Evolutionary conservation across 2,797 vertebrate species (phyloP).

Genomic region (Serranus cabrilla): DNA sequence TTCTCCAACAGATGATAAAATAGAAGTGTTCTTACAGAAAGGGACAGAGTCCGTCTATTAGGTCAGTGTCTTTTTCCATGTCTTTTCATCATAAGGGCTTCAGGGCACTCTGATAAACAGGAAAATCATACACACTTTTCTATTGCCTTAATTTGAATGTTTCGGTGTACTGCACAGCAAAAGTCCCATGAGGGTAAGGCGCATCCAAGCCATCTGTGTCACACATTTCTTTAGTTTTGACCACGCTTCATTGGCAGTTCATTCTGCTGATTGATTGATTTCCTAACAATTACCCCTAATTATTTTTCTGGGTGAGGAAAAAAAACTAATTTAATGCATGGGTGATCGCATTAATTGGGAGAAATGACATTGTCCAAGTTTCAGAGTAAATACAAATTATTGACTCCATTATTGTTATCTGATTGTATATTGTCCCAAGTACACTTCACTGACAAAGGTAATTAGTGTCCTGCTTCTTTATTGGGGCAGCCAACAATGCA

Average conservation of each 20-base stretch:
- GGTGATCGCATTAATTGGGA: slow-evolving; percentile 86
- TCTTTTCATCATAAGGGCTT: neutral
- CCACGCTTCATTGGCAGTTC: slow-evolving; percentile 80
- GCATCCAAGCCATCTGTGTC: slow-evolving; percentile 73
- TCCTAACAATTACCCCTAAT: slow-evolving; percentile 85
- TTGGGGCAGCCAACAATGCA: slow-evolving; percentile 76
- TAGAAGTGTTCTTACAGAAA: no score
- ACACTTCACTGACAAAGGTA: slow-evolving; percentile 87
- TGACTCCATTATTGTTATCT: slow-evolving; percentile 88
- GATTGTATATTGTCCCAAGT: slow-evolving; percentile 87
- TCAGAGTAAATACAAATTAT: slow-evolving; percentile 89
- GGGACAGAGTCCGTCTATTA: no score
- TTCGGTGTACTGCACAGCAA: slow-evolving; percentile 50
- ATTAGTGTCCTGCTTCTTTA: slow-evolving; percentile 81
- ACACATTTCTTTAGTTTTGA: slow-evolving; percentile 75
- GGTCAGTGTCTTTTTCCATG: no score
- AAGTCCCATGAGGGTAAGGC: slow-evolving; percentile 60
- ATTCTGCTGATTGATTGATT: slow-evolving; percentile 86
- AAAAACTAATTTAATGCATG: slow-evolving; percentile 89
- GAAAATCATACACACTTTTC: slow-evolving; percentile 31
- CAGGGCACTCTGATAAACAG: slow-evolving; percentile 24
- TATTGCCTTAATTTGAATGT: slow-evolving; percentile 43
- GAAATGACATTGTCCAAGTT: slow-evolving; percentile 90
- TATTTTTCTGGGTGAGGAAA: slow-evolving; percentile 81
- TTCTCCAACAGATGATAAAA: no score